Evolutionary conservation across 2,888 invertebrate genomes (phyloP), one percentile per base, ranked within the genome.

Genomic region (Amphipyra tragopoginis): DNA sequence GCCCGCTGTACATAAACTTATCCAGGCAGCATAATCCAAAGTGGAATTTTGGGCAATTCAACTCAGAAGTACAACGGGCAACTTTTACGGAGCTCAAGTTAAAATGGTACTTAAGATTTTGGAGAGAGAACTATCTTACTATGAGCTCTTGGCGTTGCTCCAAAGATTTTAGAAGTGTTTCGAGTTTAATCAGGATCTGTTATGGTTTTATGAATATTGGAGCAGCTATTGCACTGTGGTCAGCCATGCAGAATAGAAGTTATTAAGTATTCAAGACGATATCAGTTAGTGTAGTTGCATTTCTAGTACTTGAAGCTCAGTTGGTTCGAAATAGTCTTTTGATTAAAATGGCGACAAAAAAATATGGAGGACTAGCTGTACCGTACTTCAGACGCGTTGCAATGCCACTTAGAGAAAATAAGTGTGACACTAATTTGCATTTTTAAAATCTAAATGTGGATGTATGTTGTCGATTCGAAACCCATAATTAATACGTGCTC

Each of bases 131-230:
- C 65, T 13, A 29, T 42, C 50, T 34, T 15, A 45, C 11, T n/a
- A 9, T 58, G 70, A 51, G n/a, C 66, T 36, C 21, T 72, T 69
- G 68, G 66, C 72, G 7, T 2, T 5, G n/a, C 8, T 15, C 68
- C 68, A 69, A 54, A 39, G n/a, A n/a, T 54, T 14, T 6, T 36
- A 71, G 33, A 65, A 65, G 49, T 68, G 58, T 58, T 56, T 57
- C 13, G 38, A 34, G 44, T 49, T 53, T 65, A 68, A 58, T 47
- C 50, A 62, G 14, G 21, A 15, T 14, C 47, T 47, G 15, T 11
- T 29, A 21, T 21, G 40, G 48, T 54, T 72, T 72, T 53, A 72
- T 68, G 52, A 72, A 72, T 65, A 72, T 65, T 51, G 72, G 47
- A 36, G 47, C 39, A 13, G 56, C 45, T 65, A 72, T 57, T 68